Evolutionary conservation across 2,888 invertebrate species (phyloP).

Genomic region (Troides oblongomaculatus): DNA sequence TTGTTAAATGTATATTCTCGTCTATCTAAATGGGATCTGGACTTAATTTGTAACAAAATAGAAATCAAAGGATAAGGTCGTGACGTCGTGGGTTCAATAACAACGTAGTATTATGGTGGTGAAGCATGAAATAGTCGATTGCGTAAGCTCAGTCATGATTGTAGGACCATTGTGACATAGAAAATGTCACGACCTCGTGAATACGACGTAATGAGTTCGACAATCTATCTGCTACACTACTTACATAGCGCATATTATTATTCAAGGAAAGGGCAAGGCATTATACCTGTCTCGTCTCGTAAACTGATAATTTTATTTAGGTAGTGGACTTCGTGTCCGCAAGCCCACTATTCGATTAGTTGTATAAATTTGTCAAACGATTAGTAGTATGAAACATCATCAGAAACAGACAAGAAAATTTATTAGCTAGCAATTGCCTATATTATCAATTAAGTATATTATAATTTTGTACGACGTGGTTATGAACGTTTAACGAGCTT

Average conservation of each 20-base stretch:
- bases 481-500: too few species aligned
- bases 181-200: conserved; percentile 44
- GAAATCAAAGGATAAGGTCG: conserved; percentile 41
- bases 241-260: neutral
- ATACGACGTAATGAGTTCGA: conserved; percentile 27
- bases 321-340: too few species aligned
- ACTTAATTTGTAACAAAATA: neutral
- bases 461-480: too few species aligned
- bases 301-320: too few species aligned
- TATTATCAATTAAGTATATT: too few species aligned
- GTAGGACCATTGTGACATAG: conserved; percentile 39
- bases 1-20: neutral
- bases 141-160: conserved; percentile 54
- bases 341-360: too few species aligned
- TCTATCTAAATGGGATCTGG: neutral
- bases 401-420: too few species aligned
- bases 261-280: neutral
- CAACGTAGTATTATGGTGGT: conserved; percentile 47
- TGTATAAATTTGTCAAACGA: too few species aligned
- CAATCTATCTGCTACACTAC: conserved; percentile 15
- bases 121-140: conserved; percentile 52
- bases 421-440: too few species aligned
- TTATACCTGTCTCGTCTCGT: neutral
- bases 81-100: conserved; percentile 54
- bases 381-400: too few species aligned